Evolutionary conservation across 2,888 invertebrate genomes (phyloP).

Genomic region (Sphecodes monilicornis): DNA sequence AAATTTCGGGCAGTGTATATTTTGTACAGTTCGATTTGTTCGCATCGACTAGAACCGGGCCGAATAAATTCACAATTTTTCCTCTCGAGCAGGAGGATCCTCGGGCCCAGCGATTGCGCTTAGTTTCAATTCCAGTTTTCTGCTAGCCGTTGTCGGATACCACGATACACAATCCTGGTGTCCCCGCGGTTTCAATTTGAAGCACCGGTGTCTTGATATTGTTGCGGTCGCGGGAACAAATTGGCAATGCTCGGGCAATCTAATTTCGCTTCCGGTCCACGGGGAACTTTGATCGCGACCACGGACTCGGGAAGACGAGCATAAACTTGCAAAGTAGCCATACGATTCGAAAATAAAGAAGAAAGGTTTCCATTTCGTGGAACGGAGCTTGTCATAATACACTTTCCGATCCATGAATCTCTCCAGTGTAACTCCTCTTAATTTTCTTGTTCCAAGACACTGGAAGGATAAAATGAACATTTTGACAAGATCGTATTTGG

Average conservation of each 20-base stretch:
- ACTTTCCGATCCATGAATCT: neutral
- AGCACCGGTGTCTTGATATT: neutral
- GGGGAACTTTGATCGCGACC: neutral
- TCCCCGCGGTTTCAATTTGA: conserved; percentile 10
- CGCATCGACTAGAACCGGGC: neutral
- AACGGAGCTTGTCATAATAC: neutral
- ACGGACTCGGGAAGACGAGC: neutral
- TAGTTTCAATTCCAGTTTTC: neutral
- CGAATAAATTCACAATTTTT: neutral
- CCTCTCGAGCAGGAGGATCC: neutral
- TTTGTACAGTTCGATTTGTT: neutral
- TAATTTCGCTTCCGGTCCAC: neutral
- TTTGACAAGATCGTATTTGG: too few relatives aligned
- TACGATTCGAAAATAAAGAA: neutral
- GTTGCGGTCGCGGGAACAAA: conserved; percentile 8
- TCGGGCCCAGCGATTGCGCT: neutral
- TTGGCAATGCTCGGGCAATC: conserved; percentile 10
- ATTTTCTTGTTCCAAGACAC: too few relatives aligned
- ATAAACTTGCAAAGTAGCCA: neutral
- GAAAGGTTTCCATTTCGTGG: neutral
- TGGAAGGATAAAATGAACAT: too few relatives aligned
- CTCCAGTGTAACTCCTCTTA: too few relatives aligned
- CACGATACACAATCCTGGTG: neutral
- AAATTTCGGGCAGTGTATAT: too few relatives aligned
- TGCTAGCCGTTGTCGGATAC: neutral